These are phyloP conservation scores for Lontra canadensis DNA, from an alignment of 2,113 vertebrate genomes.

Conservation along the genomic window DNA sequence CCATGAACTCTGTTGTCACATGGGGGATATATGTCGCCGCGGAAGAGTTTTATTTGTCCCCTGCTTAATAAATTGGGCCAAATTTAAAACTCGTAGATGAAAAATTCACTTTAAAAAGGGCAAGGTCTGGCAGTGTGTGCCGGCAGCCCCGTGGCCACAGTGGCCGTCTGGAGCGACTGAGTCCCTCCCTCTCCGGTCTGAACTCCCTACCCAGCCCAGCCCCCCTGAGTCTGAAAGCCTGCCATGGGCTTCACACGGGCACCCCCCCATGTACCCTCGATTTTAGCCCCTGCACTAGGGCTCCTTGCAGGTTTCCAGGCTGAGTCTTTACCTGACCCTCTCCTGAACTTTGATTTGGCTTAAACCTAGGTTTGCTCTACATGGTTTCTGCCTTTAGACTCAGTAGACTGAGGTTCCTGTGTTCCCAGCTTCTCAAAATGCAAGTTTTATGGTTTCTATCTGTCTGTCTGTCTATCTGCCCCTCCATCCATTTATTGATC, in stretches of 20 bases:
- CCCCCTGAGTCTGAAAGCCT: too few relatives aligned
- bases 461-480: background rate
- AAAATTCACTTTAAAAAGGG: background rate
- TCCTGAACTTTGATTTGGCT: background rate
- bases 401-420: background rate
- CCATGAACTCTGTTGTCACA: background rate
- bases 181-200: accelerated
- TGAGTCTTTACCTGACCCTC: background rate
- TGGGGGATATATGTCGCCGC: background rate
- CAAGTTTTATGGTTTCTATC: background rate
- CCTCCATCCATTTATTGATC: background rate
- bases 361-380: background rate
- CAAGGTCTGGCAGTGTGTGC: background rate
- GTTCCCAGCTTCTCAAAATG: background rate
- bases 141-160: accelerated
- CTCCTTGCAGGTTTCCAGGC: background rate
- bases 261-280: accelerated
- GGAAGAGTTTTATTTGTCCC: background rate
- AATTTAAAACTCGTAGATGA: background rate
- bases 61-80: background rate
- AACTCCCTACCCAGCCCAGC: accelerated
- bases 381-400: background rate
- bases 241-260: background rate
- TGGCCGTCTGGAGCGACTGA: accelerated
- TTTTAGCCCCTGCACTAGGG: background rate